Percentiles rank a stretch among this genome's conserved stretches.
phyloP scores from a whole-genome alignment of 2,113 vertebrate species.

The Chlorocebus sabaeus region DNA sequence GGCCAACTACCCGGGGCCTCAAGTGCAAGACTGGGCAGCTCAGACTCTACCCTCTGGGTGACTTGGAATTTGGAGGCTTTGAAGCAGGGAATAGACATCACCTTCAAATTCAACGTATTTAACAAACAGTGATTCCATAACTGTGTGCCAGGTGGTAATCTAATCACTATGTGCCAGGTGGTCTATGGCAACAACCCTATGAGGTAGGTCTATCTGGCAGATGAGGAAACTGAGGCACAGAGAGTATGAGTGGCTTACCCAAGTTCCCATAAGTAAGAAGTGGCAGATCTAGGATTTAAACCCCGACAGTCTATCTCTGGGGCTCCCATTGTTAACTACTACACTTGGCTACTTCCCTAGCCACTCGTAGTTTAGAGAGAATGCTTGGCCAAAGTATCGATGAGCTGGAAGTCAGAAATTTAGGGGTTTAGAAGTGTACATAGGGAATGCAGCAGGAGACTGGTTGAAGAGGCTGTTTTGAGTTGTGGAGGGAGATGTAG shows the following conservation, averaged over 20 bases:
- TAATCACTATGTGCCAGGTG: not conserved
- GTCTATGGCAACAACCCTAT: not conserved
- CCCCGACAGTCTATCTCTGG: not conserved
- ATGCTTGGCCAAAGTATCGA: not conserved
- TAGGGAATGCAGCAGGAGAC: not conserved
- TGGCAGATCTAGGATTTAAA: not conserved
- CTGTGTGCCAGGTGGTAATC: not conserved
- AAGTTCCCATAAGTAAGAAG: not conserved
- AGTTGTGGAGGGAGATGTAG: not conserved
- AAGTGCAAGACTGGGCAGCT: not conserved
- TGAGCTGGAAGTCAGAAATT: not conserved
- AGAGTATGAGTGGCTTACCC: not conserved
- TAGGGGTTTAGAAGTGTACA: not conserved
- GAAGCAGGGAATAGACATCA: not conserved
- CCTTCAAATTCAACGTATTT: not conserved
- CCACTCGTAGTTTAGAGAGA: not conserved
- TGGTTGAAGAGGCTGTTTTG: not conserved
- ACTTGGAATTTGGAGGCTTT: not conserved
- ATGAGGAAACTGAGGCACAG: not conserved
- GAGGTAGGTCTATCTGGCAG: not conserved
- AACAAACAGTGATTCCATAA: not conserved
- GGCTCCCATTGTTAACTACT: not conserved
- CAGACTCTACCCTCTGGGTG: not conserved
- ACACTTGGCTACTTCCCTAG: not conserved
- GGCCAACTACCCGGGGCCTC: not conserved